Evolutionary conservation across 2,113 vertebrate species (phyloP).

Genomic region (Onychostruthus taczanowskii): DNA sequence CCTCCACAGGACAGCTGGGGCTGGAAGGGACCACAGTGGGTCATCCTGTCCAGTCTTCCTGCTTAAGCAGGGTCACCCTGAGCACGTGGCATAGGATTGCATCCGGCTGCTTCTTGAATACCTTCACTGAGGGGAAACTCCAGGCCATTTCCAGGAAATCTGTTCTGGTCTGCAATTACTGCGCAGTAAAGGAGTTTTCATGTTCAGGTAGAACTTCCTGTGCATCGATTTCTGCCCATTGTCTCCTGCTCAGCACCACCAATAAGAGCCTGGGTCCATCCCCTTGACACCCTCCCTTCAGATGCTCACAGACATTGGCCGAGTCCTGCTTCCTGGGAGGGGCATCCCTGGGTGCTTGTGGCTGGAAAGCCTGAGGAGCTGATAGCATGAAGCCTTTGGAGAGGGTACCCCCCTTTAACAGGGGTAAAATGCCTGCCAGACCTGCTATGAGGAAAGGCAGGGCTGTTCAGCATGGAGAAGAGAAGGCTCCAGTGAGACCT

Average conservation of each 20-base stretch:
- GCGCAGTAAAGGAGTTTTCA: background rate
- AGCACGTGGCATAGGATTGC: fast-evolving
- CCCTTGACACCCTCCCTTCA: background rate
- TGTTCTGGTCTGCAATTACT: background rate
- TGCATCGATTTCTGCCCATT: background rate
- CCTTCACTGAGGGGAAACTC: background rate
- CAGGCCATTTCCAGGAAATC: background rate
- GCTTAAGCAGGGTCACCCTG: background rate
- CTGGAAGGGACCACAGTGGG: background rate
- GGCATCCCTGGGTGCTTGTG: background rate
- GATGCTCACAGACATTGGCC: background rate
- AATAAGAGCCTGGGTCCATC: too few species aligned
- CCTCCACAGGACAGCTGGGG: background rate
- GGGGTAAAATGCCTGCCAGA: background rate
- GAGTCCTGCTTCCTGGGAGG: background rate
- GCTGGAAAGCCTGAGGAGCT: background rate
- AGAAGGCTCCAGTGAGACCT: background rate
- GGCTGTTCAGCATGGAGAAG: background rate
- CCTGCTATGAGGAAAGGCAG: fast-evolving
- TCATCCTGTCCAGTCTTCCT: background rate
- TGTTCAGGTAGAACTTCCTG: background rate
- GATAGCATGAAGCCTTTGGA: background rate
- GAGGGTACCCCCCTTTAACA: fast-evolving
- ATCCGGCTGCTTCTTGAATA: background rate
- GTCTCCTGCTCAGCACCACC: background rate